These are phyloP conservation scores for Cheilosia impressa DNA, from an alignment of 2,888 invertebrate species.

Conservation along the genomic window DNA sequence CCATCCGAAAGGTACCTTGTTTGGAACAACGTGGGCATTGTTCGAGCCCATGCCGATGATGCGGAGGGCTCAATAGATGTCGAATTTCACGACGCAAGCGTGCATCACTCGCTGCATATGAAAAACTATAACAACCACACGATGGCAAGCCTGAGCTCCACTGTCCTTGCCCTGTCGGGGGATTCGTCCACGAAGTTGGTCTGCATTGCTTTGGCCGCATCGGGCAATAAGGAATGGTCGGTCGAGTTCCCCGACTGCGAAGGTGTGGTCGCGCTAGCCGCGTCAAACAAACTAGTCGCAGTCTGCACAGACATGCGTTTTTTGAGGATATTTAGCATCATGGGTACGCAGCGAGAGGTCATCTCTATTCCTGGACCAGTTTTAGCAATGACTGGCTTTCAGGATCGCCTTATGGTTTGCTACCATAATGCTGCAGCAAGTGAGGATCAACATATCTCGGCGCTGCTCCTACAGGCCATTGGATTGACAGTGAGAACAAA, in stretches of 20 bases:
- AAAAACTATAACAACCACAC: constrained; percentile 93
- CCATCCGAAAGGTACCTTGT: constrained; percentile 85
- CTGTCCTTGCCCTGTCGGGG: constrained; percentile 91
- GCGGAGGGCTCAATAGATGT: constrained; percentile 94
- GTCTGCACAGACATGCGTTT: constrained; percentile 90
- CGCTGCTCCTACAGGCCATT: constrained; percentile 85
- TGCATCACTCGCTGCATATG: constrained; percentile 95
- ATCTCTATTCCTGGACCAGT: constrained; percentile 90
- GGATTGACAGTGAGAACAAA: constrained; percentile 84
- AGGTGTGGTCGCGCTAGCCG: constrained; percentile 88
- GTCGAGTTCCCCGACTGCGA: constrained; percentile 91
- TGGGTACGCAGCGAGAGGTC: constrained; percentile 93
- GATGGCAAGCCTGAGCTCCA: constrained; percentile 93
- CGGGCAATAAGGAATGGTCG: constrained; percentile 94
- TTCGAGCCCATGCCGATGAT: constrained; percentile 90
- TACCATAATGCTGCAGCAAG: constrained; percentile 87
- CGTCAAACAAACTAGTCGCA: constrained; percentile 90
- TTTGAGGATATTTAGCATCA: constrained; percentile 92
- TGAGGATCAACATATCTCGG: constrained; percentile 85
- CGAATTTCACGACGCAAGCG: constrained; percentile 95
- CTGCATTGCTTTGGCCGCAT: constrained; percentile 89
- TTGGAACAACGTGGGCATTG: constrained; percentile 97
- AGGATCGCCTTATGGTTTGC: constrained; percentile 87
- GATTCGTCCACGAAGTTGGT: constrained; percentile 88
- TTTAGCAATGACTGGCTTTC: constrained; percentile 87